Evolutionary conservation across 2,888 invertebrate species (phyloP).

Genomic region (Brachycybe producta): DNA sequence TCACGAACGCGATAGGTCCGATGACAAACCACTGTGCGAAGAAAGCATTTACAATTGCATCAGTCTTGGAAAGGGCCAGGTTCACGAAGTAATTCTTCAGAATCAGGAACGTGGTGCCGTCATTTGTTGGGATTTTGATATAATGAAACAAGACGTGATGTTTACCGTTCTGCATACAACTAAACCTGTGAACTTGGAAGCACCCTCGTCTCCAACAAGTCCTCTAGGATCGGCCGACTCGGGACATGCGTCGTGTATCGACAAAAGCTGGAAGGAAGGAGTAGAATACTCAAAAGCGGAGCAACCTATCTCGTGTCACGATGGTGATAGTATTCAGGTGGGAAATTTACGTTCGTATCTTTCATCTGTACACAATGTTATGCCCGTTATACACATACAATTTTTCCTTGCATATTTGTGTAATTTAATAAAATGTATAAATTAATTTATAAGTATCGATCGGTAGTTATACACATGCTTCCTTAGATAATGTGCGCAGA

Average conservation of each 20-base stretch:
- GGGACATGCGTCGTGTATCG: slow-evolving; percentile 42
- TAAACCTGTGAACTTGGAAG: slow-evolving; percentile 21
- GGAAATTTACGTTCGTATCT: slow-evolving; percentile 20
- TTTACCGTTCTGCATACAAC: slow-evolving; percentile 56
- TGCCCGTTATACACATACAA: too few relatives aligned
- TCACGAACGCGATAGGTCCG: slow-evolving; percentile 27
- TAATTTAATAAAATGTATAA: too few relatives aligned
- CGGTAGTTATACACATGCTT: too few relatives aligned
- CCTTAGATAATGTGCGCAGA: too few relatives aligned
- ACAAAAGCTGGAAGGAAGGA: slow-evolving; percentile 57
- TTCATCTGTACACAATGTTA: too few relatives aligned
- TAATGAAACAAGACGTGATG: slow-evolving; percentile 71
- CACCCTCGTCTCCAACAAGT: slow-evolving; percentile 12
- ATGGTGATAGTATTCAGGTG: slow-evolving; percentile 88
- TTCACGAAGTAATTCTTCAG: slow-evolving; percentile 44
- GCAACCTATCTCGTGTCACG: slow-evolving; percentile 67
- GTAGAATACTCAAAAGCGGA: slow-evolving; percentile 65
- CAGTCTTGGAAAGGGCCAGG: slow-evolving; percentile 48
- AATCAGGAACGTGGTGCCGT: slow-evolving; percentile 77
- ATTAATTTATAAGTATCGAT: too few relatives aligned
- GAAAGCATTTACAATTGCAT: slow-evolving; percentile 59
- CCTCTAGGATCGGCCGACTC: slow-evolving; percentile 18
- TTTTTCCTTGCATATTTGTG: too few relatives aligned
- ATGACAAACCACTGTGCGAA: slow-evolving; percentile 40
- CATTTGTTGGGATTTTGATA: slow-evolving; percentile 93